A percentile compares a stretch with the other conserved stretches of the same genome.
These are phyloP conservation scores for Dasysyrphus albostriatus DNA, from an alignment of 2,888 invertebrate species.

Conservation along the genomic window DNA sequence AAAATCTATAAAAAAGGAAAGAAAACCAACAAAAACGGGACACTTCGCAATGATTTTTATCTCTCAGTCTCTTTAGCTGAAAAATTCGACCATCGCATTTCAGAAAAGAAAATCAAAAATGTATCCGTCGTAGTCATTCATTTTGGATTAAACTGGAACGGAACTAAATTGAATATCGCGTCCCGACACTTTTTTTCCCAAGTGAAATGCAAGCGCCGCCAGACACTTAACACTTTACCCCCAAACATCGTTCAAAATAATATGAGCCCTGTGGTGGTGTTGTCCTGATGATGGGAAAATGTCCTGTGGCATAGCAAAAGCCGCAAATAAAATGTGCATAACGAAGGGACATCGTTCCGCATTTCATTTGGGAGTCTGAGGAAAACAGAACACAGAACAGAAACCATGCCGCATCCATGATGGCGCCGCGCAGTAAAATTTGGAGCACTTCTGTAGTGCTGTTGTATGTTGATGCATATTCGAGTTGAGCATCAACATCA, in stretches of 20 bases:
- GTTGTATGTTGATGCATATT: constrained; percentile 48
- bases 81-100: background rate
- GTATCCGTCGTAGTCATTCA: constrained; percentile 30
- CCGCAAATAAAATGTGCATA: constrained; percentile 75
- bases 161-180: constrained; percentile 56
- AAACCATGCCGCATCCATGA: background rate
- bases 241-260: constrained; percentile 25
- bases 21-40: constrained; percentile 13
- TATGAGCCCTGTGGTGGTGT: constrained; percentile 24
- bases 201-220: constrained; percentile 47
- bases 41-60: constrained; percentile 12
- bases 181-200: constrained; percentile 32
- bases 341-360: constrained; percentile 47
- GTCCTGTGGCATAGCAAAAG: constrained; percentile 69
- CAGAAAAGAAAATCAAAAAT: constrained; percentile 6
- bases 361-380: constrained; percentile 27
- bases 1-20: constrained; percentile 30
- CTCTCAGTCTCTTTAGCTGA: constrained; percentile 11
- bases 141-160: background rate
- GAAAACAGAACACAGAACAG: constrained; percentile 12
- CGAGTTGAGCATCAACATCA: constrained; percentile 31
- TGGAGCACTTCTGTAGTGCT: constrained; percentile 14
- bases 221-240: constrained; percentile 62
- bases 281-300: constrained; percentile 55
- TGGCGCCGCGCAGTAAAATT: constrained; percentile 21